A percentile compares a stretch with the other conserved stretches of the same genome.
phyloP scores from a whole-genome alignment of 2,113 vertebrate genomes.

The Platanista minor region DNA sequence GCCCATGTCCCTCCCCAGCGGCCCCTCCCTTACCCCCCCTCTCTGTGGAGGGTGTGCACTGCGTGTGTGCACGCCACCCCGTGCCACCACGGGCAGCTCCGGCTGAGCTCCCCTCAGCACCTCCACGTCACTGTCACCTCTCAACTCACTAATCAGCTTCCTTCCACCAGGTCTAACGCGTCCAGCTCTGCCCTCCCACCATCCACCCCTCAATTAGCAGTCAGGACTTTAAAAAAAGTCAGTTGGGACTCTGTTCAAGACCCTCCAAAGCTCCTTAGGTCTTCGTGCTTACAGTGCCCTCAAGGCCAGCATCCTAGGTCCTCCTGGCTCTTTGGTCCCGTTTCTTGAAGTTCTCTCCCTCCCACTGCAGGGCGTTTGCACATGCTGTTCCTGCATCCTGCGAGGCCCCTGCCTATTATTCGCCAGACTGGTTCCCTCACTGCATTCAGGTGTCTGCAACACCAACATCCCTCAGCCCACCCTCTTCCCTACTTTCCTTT shows the following conservation, averaged over 20 bases:
- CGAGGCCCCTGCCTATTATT: neutral
- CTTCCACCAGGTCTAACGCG: neutral
- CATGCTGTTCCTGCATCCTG: fast-evolving
- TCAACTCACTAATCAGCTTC: neutral
- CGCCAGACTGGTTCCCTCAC: no score
- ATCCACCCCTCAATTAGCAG: neutral
- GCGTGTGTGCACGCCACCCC: fast-evolving
- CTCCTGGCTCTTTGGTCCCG: neutral
- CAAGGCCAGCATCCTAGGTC: fast-evolving
- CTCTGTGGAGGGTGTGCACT: neutral
- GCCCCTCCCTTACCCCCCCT: fast-evolving
- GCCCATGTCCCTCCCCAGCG: neutral
- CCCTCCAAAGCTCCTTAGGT: neutral
- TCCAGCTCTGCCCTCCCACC: neutral
- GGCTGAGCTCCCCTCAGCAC: neutral
- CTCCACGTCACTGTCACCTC: neutral
- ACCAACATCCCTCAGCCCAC: neutral
- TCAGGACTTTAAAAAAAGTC: neutral
- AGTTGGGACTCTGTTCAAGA: neutral
- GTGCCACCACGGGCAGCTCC: fast-evolving
- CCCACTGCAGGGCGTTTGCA: neutral
- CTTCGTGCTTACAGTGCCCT: fast-evolving
- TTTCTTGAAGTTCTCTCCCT: neutral
- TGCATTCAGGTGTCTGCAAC: fast-evolving
- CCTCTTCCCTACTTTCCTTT: neutral